phyloP scores from a whole-genome alignment of 1,140 invertebrate species.

The Megathymus violae region DNA sequence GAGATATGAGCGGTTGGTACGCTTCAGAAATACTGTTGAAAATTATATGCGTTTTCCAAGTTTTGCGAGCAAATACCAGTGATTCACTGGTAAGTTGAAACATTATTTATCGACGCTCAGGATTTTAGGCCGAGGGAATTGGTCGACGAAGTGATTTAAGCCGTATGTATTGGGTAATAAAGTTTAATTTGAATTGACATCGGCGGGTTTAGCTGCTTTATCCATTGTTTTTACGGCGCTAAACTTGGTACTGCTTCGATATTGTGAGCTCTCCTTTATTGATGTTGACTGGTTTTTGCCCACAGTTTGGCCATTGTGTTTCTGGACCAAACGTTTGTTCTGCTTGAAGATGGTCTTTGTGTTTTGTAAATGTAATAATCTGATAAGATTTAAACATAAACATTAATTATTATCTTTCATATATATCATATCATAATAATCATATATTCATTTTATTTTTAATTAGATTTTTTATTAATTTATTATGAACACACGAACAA shows the following conservation, averaged over 20 bases:
- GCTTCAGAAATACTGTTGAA: conserved; percentile 49
- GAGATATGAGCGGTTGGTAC: conserved; percentile 55
- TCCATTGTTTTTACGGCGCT: conserved; percentile 17
- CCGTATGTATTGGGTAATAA: not conserved
- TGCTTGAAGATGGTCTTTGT: too few relatives aligned
- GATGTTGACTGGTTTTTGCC: conserved; percentile 9
- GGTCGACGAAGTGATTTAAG: not conserved
- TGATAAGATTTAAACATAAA: too few relatives aligned
- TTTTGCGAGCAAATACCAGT: conserved; percentile 34
- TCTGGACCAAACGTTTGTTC: too few relatives aligned
- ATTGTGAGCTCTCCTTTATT: conserved; percentile 26
- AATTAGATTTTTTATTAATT: too few relatives aligned
- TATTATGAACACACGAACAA: too few relatives aligned
- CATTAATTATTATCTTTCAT: too few relatives aligned
- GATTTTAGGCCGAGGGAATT: conserved; percentile 21
- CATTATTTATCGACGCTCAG: conserved; percentile 31
- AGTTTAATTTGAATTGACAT: not conserved
- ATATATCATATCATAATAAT: too few relatives aligned
- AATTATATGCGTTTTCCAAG: conserved; percentile 49
- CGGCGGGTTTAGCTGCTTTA: not conserved
- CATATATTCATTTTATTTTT: too few relatives aligned
- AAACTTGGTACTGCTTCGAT: conserved; percentile 16
- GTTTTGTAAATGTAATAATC: too few relatives aligned
- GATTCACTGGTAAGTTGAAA: conserved; percentile 31
- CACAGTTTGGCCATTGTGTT: not conserved